These are phyloP conservation scores for Xenops minutus DNA, from an alignment of 2,797 vertebrate genomes.

Conservation along the genomic window DNA sequence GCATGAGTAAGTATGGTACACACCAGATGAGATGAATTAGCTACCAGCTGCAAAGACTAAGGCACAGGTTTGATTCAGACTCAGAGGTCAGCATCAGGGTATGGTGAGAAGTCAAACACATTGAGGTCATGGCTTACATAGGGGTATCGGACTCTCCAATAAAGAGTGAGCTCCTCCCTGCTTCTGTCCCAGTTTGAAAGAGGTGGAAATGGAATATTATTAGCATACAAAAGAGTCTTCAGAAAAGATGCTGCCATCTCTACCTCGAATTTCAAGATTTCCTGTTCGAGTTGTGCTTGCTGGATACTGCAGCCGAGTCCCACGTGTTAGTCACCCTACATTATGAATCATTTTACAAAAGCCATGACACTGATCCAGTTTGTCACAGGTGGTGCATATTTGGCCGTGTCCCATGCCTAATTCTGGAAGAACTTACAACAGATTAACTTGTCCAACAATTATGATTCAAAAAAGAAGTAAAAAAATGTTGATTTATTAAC, in stretches of 20 bases:
- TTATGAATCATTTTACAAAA: not conserved
- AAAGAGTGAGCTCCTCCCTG: not conserved
- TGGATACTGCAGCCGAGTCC: not conserved
- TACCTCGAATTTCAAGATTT: not conserved
- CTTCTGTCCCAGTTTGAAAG: not conserved
- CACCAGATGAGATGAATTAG: not conserved
- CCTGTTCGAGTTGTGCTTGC: not conserved
- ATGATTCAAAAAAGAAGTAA: not conserved
- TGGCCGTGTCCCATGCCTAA: not conserved
- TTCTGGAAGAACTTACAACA: not conserved
- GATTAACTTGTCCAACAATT: not conserved
- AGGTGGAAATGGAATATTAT: not conserved
- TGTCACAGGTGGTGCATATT: not conserved
- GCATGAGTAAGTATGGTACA: not conserved
- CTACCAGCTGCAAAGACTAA: not conserved
- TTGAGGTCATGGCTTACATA: not conserved
- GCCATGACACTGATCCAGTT: not conserved
- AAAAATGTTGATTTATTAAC: not conserved
- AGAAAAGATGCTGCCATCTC: not conserved
- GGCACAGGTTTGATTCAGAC: not conserved
- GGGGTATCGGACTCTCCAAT: not conserved
- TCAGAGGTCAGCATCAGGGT: not conserved
- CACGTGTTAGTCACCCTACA: not conserved
- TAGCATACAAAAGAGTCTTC: not conserved
- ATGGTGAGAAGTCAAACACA: not conserved